These are phyloP conservation scores for Columba guinea DNA, from an alignment of 2,797 vertebrate genomes.

Conservation along the genomic window DNA sequence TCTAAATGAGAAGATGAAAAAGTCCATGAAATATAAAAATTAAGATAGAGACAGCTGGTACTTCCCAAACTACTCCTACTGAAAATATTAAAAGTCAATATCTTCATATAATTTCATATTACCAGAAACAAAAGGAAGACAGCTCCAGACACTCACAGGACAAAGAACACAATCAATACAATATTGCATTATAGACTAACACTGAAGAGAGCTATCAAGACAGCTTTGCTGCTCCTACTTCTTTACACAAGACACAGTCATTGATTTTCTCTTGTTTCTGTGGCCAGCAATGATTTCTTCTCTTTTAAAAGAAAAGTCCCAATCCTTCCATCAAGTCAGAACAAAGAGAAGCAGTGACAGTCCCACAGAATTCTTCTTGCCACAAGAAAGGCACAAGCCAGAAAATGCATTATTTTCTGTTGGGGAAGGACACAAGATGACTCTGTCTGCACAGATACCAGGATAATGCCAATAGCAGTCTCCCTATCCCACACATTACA, in stretches of 20 bases:
- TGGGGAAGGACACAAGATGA: background rate
- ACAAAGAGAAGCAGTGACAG: background rate
- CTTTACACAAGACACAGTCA: background rate
- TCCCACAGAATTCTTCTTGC: background rate
- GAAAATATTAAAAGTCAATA: no score
- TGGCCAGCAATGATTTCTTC: background rate
- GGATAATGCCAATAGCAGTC: background rate
- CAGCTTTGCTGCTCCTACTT: background rate
- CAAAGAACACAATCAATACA: background rate
- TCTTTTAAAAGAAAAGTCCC: background rate
- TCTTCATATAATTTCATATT: background rate
- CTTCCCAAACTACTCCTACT: no score
- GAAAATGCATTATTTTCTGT: fast-evolving
- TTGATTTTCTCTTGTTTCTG: background rate
- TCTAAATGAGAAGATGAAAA: no score
- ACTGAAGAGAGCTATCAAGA: background rate
- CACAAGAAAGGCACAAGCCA: background rate
- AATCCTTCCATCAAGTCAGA: background rate
- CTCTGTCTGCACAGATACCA: background rate
- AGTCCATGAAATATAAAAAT: no score
- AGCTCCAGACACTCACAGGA: background rate
- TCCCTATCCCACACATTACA: background rate
- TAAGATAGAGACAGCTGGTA: no score
- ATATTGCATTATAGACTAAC: fast-evolving
- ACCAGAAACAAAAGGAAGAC: background rate